Evolutionary conservation across 1,140 invertebrate genomes (phyloP), one percentile per base, ranked within the genome.

Genomic region (Caenorhabditis brenneri): DNA sequence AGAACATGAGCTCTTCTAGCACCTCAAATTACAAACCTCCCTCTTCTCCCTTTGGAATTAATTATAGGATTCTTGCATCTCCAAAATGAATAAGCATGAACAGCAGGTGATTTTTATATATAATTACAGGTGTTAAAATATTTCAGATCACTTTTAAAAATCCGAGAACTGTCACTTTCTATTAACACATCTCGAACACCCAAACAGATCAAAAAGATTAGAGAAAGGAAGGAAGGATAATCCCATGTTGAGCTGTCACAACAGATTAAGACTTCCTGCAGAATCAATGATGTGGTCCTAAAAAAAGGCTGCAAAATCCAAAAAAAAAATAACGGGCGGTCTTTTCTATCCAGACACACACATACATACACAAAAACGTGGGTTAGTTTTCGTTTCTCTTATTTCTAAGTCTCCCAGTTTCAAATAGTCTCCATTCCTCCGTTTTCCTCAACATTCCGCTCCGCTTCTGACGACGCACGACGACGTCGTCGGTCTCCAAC

Each of bases 311-410:
- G 65, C 65, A 74, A 74, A 74, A 42, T 74, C 36, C 29, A 74
- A 42, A 74, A 46, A 74, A 42, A 39, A 65, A 65, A n/a, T n/a
- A n/a, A 74, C 65, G 65, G 65, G 65, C 65, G 65, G 65, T 74
- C 36, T 74, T 31, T 36, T 33, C 31, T 58, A 10, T n/a, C 15
- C 36, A 74, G 6, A 42, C 65, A 74, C 36, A 46, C 60, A 65
- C n/a, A 65, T 19, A 65, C n/a, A 39, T 33, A 65, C 60, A 65
- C n/a, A 74, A 69, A 74, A 74, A 74, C 65, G 65, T 74, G 65
- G 65, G 65, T 74, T 74, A 74, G 65, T 74, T 74, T 74, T 74
- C 65, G 65, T 42, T 74, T 74, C 65, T 74, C 65, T 46, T 74
- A 74, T 74, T 74, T 74, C 65, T 74, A 42, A 74, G 65, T 74